These are phyloP conservation scores for Cynopterus sphinx DNA, from an alignment of 2,797 vertebrate genomes.

Conservation along the genomic window DNA sequence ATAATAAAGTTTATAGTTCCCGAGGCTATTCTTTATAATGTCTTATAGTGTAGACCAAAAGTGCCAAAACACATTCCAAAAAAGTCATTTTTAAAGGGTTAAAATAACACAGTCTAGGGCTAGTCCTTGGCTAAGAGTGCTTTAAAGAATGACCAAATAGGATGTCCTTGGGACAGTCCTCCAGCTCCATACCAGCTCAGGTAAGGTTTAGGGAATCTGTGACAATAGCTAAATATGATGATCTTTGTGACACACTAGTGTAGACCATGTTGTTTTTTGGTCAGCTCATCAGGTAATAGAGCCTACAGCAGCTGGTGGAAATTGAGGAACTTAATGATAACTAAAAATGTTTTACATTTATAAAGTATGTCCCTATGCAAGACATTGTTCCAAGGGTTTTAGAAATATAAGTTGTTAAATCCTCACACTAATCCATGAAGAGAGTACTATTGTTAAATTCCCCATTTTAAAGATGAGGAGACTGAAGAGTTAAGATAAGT, in stretches of 20 bases:
- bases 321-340: neutral
- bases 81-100: constrained; percentile 39
- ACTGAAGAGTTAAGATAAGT: constrained; percentile 30
- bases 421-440: neutral
- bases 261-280: neutral
- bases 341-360: constrained; percentile 10
- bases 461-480: neutral
- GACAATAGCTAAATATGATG: neutral
- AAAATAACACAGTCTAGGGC: neutral
- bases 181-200: neutral
- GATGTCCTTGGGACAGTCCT: neutral
- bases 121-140: neutral
- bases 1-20: constrained; percentile 47
- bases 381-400: neutral
- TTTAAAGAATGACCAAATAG: neutral
- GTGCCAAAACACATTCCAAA: neutral
- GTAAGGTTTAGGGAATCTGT: neutral
- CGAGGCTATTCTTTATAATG: constrained; percentile 32
- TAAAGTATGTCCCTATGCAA: neutral
- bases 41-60: constrained; percentile 36
- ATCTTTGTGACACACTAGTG: neutral
- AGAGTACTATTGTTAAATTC: neutral
- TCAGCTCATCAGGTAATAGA: neutral
- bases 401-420: constrained; percentile 13
- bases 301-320: neutral